phyloP scores from a whole-genome alignment of 2,113 vertebrate genomes.

The Plecotus auritus region DNA sequence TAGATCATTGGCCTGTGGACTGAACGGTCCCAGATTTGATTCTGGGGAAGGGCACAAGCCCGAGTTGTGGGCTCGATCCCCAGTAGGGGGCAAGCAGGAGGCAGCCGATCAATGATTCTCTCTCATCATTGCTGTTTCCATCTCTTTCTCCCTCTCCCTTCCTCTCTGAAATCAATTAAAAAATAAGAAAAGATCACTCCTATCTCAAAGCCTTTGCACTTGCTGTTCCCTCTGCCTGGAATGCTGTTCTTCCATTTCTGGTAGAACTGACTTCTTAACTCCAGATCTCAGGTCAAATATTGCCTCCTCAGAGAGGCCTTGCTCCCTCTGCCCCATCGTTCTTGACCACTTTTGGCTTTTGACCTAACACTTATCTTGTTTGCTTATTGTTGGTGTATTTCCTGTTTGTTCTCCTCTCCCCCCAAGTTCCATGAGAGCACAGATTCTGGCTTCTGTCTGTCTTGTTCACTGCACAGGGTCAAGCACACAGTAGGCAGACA shows the following conservation, averaged over 20 bases:
- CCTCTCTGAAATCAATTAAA: too few species aligned
- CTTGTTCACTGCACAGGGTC: not conserved
- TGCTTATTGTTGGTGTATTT: not conserved
- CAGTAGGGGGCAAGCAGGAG: too few species aligned
- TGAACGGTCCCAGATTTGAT: too few species aligned
- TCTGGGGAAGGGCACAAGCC: too few species aligned
- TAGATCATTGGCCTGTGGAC: too few species aligned
- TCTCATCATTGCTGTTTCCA: too few species aligned
- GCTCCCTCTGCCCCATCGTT: not conserved
- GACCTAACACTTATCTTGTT: not conserved
- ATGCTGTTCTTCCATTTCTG: not conserved
- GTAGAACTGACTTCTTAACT: not conserved
- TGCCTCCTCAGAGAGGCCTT: not conserved
- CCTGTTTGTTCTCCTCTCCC: not conserved
- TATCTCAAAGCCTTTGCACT: not conserved
- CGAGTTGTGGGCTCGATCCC: too few species aligned
- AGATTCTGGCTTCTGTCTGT: not conserved
- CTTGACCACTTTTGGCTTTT: not conserved
- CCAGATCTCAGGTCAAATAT: not conserved
- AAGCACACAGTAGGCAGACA: not conserved
- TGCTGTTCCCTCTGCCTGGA: not conserved
- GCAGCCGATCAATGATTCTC: too few species aligned
- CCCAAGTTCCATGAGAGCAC: not conserved
- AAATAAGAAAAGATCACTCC: not conserved
- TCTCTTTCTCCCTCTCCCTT: too few species aligned